Evolutionary conservation across 2,113 vertebrate genomes (phyloP).

Genomic region (Cheilinus undulatus): DNA sequence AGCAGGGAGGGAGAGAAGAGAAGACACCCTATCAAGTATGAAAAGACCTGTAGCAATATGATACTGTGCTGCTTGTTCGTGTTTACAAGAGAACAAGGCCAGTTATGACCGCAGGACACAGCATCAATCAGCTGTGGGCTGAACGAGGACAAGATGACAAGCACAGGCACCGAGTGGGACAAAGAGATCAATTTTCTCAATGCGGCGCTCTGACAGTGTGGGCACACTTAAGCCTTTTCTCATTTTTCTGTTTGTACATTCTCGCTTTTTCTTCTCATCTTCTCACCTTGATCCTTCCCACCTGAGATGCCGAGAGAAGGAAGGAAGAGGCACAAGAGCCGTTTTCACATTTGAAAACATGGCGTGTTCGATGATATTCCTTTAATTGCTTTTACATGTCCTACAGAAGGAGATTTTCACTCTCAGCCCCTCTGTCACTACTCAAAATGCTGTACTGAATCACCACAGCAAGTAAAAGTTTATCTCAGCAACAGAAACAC

Average conservation of each 20-base stretch:
- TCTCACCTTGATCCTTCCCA: not conserved
- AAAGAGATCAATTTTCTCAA: slow-evolving; percentile 14
- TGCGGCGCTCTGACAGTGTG: not conserved
- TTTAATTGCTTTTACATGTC: not conserved
- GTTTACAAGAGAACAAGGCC: slow-evolving; percentile 25
- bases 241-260: not conserved
- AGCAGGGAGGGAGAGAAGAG: not conserved
- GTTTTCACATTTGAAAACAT: not conserved
- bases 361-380: not conserved
- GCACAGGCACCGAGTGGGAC: not conserved
- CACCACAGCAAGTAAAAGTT: too few species aligned
- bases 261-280: not conserved
- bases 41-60: slow-evolving; percentile 39
- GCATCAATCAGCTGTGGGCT: slow-evolving; percentile 38
- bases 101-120: slow-evolving; percentile 40
- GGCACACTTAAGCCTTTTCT: not conserved
- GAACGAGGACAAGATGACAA: slow-evolving; percentile 6
- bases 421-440: too few species aligned
- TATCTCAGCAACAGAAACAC: too few species aligned
- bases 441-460: too few species aligned
- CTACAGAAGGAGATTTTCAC: too few species aligned
- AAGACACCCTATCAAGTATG: slow-evolving; percentile 21
- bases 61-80: slow-evolving; percentile 31
- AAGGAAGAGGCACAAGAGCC: not conserved
- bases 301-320: not conserved